Evolutionary conservation across 2,797 vertebrate species (phyloP), one percentile per base, ranked within the genome.

Genomic region (Anableps anableps): DNA sequence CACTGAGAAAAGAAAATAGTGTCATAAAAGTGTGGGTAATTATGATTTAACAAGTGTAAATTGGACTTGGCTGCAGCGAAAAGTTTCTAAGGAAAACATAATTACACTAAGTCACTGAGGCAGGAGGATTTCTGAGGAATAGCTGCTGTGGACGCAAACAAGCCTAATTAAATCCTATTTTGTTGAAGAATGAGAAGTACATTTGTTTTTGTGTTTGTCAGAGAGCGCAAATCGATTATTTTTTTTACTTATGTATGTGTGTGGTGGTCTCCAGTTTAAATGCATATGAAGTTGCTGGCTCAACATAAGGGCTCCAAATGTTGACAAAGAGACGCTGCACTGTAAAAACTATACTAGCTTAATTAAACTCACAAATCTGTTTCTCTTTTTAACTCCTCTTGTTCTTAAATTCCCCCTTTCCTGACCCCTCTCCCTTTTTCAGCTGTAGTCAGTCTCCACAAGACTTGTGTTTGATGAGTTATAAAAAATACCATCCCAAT

Each of bases 401-500:
- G 45, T 53, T 78, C 86, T 89, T 74, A 89, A 89, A 85, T 84
- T 83, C 80, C 74, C 80, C 76, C 55, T 29, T 31, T 48, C 47
- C 38, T 19, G 38, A 1, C 80, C 45, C 75, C 71, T 23, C 48
- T 36, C 29, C 81, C 41, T 75, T 83, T 88, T 87, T 88, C 77
- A 85, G 80, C 88, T 82, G 87, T 11, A 66, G 88, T 88, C 85
- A 81, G 84, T 90, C 89, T 90, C 76, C 83, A 47, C 78, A 84
- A 89, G 88, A 88, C 89, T 91, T 86, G 89, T 92, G 90, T 94
- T 94, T 95, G 93, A 95, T 90, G 88, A 89, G 91, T 94, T 94
- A 93, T 88, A 95, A 95, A 95, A n/a, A 96, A 95, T 95, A 95
- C 93, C 84, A 87, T 94, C 92, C 81, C 91, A 95, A 95, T 95